phyloP scores from a whole-genome alignment of 2,888 invertebrate genomes.

The Limnephilus rhombicus region DNA sequence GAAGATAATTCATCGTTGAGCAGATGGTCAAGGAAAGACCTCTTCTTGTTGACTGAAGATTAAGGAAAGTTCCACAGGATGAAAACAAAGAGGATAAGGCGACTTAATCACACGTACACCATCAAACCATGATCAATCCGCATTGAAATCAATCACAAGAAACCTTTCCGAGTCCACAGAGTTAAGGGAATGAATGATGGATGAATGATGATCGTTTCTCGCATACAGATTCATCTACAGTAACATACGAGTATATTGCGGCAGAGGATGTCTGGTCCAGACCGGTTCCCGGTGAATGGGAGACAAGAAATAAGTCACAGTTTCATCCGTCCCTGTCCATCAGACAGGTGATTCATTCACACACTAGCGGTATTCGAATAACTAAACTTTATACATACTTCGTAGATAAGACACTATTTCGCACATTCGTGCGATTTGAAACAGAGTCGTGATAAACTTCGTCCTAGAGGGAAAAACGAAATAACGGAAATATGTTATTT shows the following conservation, averaged over 20 bases:
- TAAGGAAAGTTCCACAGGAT: neutral
- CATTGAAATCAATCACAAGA: neutral
- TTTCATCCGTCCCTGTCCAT: constrained; percentile 21
- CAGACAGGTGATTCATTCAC: constrained; percentile 41
- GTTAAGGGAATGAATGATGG: neutral
- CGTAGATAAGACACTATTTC: neutral
- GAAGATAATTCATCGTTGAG: no score
- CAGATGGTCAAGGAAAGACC: no score
- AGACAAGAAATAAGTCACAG: constrained; percentile 35
- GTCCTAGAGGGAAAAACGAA: no score
- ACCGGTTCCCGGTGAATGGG: constrained; percentile 45
- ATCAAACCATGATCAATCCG: neutral
- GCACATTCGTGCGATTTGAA: neutral
- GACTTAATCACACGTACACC: neutral
- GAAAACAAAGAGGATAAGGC: neutral
- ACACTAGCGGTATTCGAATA: constrained; percentile 38
- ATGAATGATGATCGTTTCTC: neutral
- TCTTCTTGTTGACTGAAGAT: neutral
- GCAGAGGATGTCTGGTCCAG: constrained; percentile 29
- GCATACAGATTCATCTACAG: neutral
- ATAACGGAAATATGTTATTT: no score
- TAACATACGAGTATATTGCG: neutral
- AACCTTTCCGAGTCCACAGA: neutral
- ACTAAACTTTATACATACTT: neutral
- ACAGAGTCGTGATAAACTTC: neutral